Evolutionary conservation across 2,113 vertebrate species (phyloP), one percentile per base, ranked within the genome.

Genomic region (Protobothrops mucrosquamatus): DNA sequence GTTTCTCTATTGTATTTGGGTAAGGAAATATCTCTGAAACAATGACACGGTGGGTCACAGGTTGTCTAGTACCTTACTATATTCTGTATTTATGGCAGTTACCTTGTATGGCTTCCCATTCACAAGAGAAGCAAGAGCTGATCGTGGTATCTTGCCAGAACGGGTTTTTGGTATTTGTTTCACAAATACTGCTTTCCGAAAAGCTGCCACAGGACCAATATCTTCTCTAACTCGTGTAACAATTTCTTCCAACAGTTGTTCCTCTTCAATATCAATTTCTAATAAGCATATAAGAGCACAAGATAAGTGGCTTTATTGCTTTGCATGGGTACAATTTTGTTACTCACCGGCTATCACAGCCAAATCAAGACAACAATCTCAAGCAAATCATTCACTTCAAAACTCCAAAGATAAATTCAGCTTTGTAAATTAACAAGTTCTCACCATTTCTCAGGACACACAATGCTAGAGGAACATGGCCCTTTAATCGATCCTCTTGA

Each of bases 111-210:
- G 98, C 43, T 98, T 99, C 22, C 98, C 96, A 94, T 99, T 99
- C 94, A 99, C 97, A 10, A 99, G 97, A 9, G 97, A 98, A 86
- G 98, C 98, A 4, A 99, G 97, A 89, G 98, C 93, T 2, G 99
- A 98, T 39, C 99, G 98, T 2, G 99, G 99, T 64, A 99, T 99
- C 97, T 99, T 99, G 87, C 99, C 99, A 0, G 99, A 99, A 85
- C 99, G 98, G 0, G 99, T 99, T 97, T 99, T 99, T 3, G 99
- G 99, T 29, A 99, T 94, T 46, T 97, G 97, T 3, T 95, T 96
- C 57, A 99, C 98, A 94, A 99, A 99, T 23, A 99, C 93, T 0
- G 98, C 98, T 87, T 98, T 99, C 96, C 97, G 98, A 93, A 99
- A 99, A 57, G 99, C 98, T 55, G 99, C 99, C 34, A 99, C 99